Percentiles rank a stretch among this genome's conserved stretches.
Conservation (phyloP, 2,888 invertebrate genomes). For the Agrypnus murinus region DNA sequence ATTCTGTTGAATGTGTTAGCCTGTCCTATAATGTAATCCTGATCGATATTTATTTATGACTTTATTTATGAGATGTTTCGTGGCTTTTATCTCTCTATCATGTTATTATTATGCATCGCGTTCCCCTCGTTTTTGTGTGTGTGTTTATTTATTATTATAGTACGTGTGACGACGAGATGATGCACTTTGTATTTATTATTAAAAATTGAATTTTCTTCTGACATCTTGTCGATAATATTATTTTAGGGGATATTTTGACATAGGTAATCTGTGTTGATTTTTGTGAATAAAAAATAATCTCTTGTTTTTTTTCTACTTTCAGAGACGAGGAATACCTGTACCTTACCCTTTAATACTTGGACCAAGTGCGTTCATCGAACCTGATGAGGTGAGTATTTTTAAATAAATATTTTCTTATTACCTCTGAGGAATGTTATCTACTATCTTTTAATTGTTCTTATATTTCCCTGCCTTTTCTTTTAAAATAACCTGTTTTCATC, state of each 20-base stretch:
- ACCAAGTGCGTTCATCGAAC: conserved; percentile 75
- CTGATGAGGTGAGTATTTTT: conserved; percentile 72
- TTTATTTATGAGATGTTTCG: conserved; percentile 36
- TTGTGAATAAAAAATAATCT: no score
- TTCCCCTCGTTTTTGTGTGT: neutral
- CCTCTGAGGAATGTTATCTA: neutral
- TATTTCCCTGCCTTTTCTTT: no score
- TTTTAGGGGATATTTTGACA: no score
- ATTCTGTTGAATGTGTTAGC: conserved; percentile 40
- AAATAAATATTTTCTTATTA: neutral
- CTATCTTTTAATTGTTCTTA: no score
- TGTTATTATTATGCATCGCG: conserved; percentile 15
- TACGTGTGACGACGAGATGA: neutral
- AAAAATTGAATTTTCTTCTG: neutral
- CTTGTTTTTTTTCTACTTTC: conserved; percentile 54
- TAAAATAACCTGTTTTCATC: no score
- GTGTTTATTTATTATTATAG: no score
- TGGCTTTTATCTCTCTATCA: conserved; percentile 29
- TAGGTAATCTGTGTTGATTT: no score
- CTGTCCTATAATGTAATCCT: conserved; percentile 33
- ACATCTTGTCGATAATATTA: no score
- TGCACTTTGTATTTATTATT: conserved; percentile 23
- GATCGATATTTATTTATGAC: conserved; percentile 41
- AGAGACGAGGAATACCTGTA: conserved; percentile 75
- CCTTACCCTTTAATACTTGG: conserved; percentile 74